Evolutionary conservation across 2,113 vertebrate genomes (phyloP).

Genomic region (Alethe diademata): DNA sequence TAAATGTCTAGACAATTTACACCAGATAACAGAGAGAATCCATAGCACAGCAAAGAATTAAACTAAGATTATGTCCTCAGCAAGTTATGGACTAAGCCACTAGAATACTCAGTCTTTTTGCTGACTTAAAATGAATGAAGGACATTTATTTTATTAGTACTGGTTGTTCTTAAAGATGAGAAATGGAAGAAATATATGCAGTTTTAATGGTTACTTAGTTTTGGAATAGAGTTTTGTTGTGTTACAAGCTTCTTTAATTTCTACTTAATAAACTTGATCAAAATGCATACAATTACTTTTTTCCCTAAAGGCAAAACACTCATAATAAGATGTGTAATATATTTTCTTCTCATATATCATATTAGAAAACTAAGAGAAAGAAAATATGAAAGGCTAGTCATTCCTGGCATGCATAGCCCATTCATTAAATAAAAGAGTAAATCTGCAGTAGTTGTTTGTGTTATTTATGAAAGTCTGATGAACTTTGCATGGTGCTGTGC

Average conservation of each 20-base stretch:
- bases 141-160: background rate
- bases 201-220: background rate
- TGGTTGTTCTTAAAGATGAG: background rate
- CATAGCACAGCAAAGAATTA: background rate
- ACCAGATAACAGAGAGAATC: background rate
- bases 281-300: background rate
- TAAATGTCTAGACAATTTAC: background rate
- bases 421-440: slow-evolving; percentile 26
- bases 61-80: background rate
- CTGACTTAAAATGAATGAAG: background rate
- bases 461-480: slow-evolving; percentile 17
- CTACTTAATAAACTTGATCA: background rate
- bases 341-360: background rate
- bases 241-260: background rate
- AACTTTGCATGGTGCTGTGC: background rate
- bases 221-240: background rate
- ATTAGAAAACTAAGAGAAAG: background rate
- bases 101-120: background rate
- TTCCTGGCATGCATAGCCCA: background rate
- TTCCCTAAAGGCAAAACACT: background rate
- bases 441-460: background rate
- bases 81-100: background rate
- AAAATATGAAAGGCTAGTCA: background rate
- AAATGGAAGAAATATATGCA: background rate
- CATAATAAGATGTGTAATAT: background rate